These are phyloP conservation scores for Psilopsiagon aymara DNA, from an alignment of 2,113 vertebrate species.

Conservation along the genomic window DNA sequence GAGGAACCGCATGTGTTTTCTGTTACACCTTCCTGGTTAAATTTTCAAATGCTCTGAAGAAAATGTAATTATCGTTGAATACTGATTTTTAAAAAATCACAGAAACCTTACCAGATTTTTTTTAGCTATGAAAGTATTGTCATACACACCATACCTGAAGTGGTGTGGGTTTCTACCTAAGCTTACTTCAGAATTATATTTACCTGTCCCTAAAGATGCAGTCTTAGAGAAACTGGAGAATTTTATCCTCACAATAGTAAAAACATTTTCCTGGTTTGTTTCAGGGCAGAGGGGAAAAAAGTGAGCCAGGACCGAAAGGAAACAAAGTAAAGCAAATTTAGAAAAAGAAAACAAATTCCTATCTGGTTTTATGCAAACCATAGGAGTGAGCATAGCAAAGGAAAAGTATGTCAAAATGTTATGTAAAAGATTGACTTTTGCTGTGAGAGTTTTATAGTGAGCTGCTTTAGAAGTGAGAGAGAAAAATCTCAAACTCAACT, in stretches of 20 bases:
- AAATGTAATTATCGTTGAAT: background rate
- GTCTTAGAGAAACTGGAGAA: background rate
- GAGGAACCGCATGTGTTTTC: background rate
- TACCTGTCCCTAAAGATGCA: background rate
- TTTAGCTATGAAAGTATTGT: background rate
- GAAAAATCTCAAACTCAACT: background rate
- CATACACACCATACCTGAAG: background rate
- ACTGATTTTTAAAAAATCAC: background rate
- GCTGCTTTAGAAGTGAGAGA: background rate
- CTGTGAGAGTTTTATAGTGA: background rate
- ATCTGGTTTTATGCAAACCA: background rate
- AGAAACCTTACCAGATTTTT: background rate
- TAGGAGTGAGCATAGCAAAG: background rate
- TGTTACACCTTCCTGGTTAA: background rate
- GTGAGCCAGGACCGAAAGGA: conserved; percentile 75
- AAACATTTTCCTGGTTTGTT: background rate
- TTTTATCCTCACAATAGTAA: background rate
- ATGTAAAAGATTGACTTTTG: background rate
- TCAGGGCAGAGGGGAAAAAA: conserved; percentile 73
- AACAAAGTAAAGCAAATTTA: conserved; percentile 60
- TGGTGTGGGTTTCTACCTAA: background rate
- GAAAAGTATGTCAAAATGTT: background rate
- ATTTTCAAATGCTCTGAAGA: background rate
- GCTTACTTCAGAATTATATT: background rate
- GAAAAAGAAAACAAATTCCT: background rate